Percentiles rank a stretch among this genome's conserved stretches.
These are phyloP conservation scores for Epistrophe eligans DNA, from an alignment of 2,888 invertebrate species.

Conservation along the genomic window DNA sequence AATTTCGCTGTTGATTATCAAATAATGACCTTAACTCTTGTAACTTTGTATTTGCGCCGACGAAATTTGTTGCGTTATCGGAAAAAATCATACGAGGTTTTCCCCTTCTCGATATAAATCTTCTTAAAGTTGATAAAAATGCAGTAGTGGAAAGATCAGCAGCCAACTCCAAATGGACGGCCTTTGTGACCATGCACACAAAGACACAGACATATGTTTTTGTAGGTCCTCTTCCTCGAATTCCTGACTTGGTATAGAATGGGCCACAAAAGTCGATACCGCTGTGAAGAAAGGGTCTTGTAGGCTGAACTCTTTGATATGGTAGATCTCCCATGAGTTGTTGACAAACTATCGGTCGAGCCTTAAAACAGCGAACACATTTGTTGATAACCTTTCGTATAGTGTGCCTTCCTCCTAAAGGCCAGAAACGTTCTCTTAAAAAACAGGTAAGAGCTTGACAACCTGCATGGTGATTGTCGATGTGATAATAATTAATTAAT, in stretches of 20 bases:
- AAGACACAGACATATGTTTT: not conserved
- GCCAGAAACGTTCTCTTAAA: no score
- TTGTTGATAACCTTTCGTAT: no score
- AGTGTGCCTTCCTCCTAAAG: no score
- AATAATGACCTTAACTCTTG: not conserved
- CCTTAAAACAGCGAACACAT: no score
- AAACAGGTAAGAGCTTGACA: no score
- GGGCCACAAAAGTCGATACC: constrained; percentile 4
- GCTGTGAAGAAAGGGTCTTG: no score
- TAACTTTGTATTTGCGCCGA: not conserved
- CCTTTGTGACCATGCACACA: constrained; percentile 3
- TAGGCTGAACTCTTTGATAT: no score
- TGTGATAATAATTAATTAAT: not conserved
- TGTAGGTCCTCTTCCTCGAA: constrained; percentile 7
- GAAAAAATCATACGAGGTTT: not conserved
- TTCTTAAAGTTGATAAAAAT: constrained; percentile 32
- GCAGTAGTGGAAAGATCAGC: constrained; percentile 7
- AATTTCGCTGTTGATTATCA: not conserved
- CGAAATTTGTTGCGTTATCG: not conserved
- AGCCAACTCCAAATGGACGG: constrained; percentile 7
- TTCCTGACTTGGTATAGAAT: constrained; percentile 16
- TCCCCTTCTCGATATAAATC: constrained; percentile 5
- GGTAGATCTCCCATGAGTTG: no score
- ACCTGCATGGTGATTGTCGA: not conserved
- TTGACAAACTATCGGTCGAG: no score